Conservation (phyloP, 30 jellyfish, hydroid and myxozoan species). For the Aurelia aurita region DNA sequence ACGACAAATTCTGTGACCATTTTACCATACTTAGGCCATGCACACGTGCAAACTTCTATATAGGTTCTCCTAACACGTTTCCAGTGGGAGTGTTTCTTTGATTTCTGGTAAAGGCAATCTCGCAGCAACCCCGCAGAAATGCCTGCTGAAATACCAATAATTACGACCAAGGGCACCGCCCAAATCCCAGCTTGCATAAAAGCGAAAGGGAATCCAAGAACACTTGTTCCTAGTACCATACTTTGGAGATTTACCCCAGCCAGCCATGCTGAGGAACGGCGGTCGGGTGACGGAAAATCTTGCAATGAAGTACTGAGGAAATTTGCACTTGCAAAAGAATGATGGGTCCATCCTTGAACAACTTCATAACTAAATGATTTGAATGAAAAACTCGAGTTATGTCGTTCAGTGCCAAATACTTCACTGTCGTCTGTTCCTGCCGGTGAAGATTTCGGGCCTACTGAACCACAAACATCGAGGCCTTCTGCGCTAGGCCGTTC, state of each 20-base stretch:
- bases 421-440: slow-evolving; percentile 26
- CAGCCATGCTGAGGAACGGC: slow-evolving; percentile 72
- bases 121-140: slow-evolving; percentile 51
- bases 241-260: slow-evolving; percentile 67
- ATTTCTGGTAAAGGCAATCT: slow-evolving; percentile 79
- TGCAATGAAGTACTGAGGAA: slow-evolving; percentile 39
- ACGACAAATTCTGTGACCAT: slow-evolving; percentile 45
- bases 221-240: slow-evolving; percentile 85
- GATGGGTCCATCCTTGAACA: slow-evolving; percentile 32
- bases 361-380: slow-evolving; percentile 30
- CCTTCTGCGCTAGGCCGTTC: too few relatives aligned
- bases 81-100: slow-evolving; percentile 18
- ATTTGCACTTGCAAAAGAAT: slow-evolving; percentile 14
- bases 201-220: slow-evolving; percentile 77
- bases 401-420: slow-evolving; percentile 21
- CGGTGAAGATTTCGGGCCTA: neutral
- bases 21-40: slow-evolving; percentile 56
- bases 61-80: slow-evolving; percentile 71
- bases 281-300: slow-evolving; percentile 79
- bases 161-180: slow-evolving; percentile 59
- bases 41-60: slow-evolving; percentile 59
- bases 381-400: slow-evolving; percentile 14
- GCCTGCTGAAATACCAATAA: slow-evolving; percentile 62
- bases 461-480: too few relatives aligned
- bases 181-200: slow-evolving; percentile 65